Base-by-base conservation (phyloP, 2,888 invertebrate genomes). In the Empis stercorea region DNA sequence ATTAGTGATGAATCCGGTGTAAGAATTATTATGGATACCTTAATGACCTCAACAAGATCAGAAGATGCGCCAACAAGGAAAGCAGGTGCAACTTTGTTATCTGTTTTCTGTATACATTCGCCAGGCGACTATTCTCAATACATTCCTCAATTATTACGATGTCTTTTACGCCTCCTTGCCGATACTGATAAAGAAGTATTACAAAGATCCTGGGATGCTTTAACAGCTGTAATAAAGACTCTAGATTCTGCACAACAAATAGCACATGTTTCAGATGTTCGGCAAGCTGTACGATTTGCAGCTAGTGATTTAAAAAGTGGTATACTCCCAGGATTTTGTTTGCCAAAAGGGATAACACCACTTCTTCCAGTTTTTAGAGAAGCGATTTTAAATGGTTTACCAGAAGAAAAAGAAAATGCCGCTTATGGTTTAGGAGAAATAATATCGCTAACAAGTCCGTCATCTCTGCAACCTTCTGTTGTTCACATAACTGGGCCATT, bases 401-500 rank as follows among this genome's bases (percentile, higher is more conserved):
- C 94, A 0, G 97, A 97, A 55, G 83, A 92, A 63, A 97, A 97
- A 67, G 97, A 96, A 71, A 84, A 85, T 54, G 95, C 96, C 0
- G 92, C 96, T 9, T 82, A 88, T 62, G 94, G 94, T 53, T 72
- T 97, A 57, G 84, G 86, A 45, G 81, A 83, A 65, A 66, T 72
- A 30, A 69, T 70, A 45, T 59, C 62, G 5, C 47, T 70, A 50
- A 93, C 95, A 7, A 88, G 84, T 54, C 79, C 94, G 1, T 76
- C 81, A 45, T 91, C 95, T 6, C 72, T 97, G 48, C 93, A 94
- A 66, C 88, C 95, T 0, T 95, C 95, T 43, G 96, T 97, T 4
- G 88, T 97, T 51, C 88, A 93, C 65, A 92, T 99, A 59, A 97
- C 97, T 5, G 99, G 99, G 1, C 97, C 99, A 1, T 76, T 99